Conservation (phyloP, 2,888 invertebrate genomes). For the Eucera pruinosa region DNA sequence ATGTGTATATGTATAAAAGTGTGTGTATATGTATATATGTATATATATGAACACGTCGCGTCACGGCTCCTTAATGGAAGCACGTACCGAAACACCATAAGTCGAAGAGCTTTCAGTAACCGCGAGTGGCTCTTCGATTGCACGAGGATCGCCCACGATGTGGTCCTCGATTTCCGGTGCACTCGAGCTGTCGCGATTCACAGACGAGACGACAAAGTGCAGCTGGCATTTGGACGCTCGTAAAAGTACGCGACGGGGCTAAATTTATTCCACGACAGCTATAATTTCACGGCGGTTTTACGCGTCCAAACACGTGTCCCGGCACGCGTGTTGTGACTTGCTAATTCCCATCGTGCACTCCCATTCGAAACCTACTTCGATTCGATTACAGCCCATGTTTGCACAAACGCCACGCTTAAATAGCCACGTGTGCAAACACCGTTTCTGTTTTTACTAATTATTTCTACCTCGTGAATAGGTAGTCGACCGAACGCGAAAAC, state of each 20-base stretch:
- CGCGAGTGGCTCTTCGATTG: constrained; percentile 9
- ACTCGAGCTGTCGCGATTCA: constrained; percentile 39
- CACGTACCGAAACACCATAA: background rate
- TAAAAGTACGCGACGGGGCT: constrained; percentile 19
- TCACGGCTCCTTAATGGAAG: constrained; percentile 13
- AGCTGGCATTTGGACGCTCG: constrained; percentile 31
- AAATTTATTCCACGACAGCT: constrained; percentile 61
- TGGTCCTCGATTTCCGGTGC: constrained; percentile 50
- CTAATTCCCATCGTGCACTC: constrained; percentile 31
- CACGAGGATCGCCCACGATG: constrained; percentile 27
- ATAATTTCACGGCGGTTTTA: constrained; percentile 50
- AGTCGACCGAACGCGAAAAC: background rate
- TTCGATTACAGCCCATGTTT: constrained; percentile 32
- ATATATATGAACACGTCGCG: too few relatives aligned
- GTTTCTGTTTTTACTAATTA: constrained; percentile 45
- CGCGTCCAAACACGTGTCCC: constrained; percentile 44
- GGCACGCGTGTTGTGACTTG: constrained; percentile 49
- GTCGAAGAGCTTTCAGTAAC: background rate
- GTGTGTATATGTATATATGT: too few relatives aligned
- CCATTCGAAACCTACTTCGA: constrained; percentile 32
- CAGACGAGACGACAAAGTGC: constrained; percentile 37
- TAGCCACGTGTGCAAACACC: constrained; percentile 45
- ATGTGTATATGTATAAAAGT: too few relatives aligned
- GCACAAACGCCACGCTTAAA: constrained; percentile 23
- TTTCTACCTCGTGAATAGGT: constrained; percentile 18